A percentile compares a stretch with the other conserved stretches of the same genome.
Conservation (phyloP, 1,140 invertebrate genomes). For the Mactra quadrangularis region DNA sequence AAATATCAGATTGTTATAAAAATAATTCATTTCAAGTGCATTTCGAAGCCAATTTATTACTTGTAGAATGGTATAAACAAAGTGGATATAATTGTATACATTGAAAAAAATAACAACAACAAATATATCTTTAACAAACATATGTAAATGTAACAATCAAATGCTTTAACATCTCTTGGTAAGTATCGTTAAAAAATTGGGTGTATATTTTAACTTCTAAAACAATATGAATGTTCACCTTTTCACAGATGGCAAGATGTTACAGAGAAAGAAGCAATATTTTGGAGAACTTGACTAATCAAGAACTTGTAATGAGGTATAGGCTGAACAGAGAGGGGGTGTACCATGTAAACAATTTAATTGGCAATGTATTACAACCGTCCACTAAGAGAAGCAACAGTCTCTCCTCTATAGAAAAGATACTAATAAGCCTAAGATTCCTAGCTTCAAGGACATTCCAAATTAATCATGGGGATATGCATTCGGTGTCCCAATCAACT, state of each 20-base stretch:
- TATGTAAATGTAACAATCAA: too few species aligned
- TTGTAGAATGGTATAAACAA: too few species aligned
- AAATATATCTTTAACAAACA: too few species aligned
- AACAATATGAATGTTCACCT: too few species aligned
- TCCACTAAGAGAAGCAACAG: not conserved
- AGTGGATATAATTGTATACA: too few species aligned
- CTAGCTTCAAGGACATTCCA: conserved; percentile 48
- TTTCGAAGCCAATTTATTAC: too few species aligned
- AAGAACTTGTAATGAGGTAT: not conserved
- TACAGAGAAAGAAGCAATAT: not conserved
- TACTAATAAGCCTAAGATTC: conserved; percentile 56
- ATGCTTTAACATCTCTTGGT: too few species aligned
- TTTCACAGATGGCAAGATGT: not conserved
- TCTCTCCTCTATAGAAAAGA: not conserved
- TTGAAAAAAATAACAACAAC: too few species aligned
- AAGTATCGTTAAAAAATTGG: too few species aligned
- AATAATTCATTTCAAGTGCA: too few species aligned
- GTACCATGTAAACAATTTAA: not conserved
- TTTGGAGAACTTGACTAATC: not conserved
- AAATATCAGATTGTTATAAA: too few species aligned
- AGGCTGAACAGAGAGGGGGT: not conserved
- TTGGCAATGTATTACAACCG: not conserved
- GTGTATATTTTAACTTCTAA: too few species aligned
- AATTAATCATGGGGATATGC: conserved; percentile 54
- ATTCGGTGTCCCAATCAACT: conserved; percentile 48